These are phyloP conservation scores for Pseudorectes ferrugineus DNA, from an alignment of 2,113 vertebrate genomes.

Conservation along the genomic window DNA sequence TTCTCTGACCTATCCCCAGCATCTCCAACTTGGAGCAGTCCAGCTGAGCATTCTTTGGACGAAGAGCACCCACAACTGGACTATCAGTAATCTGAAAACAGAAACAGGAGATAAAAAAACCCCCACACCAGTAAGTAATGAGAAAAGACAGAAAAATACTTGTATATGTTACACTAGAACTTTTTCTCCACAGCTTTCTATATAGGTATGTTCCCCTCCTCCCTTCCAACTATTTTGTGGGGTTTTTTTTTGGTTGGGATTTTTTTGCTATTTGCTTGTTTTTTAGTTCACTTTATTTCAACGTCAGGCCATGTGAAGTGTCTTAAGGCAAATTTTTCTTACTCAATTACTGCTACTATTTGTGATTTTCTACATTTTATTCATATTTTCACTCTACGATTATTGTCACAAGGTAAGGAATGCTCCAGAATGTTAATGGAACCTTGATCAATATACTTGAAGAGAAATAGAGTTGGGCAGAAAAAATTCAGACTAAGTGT, in stretches of 20 bases:
- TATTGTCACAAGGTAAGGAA: background rate
- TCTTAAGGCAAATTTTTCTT: background rate
- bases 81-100: slow-evolving; percentile 84
- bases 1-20: slow-evolving; percentile 84
- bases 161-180: background rate
- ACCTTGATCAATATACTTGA: background rate
- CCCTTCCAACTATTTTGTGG: background rate
- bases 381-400: background rate
- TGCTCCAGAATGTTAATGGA: background rate
- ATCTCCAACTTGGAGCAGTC: slow-evolving; percentile 89
- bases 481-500: background rate
- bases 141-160: background rate
- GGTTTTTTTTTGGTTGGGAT: fast-evolving
- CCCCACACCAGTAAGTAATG: background rate
- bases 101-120: background rate
- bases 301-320: fast-evolving
- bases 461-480: background rate
- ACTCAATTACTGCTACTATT: background rate
- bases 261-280: background rate
- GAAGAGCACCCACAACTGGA: slow-evolving; percentile 78
- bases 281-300: background rate
- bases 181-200: background rate
- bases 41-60: slow-evolving; percentile 86
- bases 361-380: background rate
- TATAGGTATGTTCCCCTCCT: background rate